phyloP scores from a whole-genome alignment of 2,113 vertebrate genomes.

The Noturus placidus region DNA sequence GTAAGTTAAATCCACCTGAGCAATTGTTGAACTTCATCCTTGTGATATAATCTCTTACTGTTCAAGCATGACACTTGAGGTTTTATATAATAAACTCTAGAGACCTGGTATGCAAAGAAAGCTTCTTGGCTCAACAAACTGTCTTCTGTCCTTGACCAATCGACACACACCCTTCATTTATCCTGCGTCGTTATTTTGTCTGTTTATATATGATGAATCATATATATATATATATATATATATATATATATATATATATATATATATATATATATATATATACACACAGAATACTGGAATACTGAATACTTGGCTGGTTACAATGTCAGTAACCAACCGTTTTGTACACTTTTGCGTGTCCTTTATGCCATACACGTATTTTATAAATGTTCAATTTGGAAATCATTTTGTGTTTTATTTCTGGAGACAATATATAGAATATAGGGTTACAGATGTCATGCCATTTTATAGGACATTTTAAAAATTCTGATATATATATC shows the following conservation, averaged over 20 bases:
- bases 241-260: too few relatives aligned
- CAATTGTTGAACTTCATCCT: conserved; percentile 1
- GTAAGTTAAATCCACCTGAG: conserved; percentile 41
- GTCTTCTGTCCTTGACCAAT: neutral
- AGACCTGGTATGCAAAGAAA: conserved; percentile 43
- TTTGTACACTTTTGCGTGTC: conserved; percentile 59
- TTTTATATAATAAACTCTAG: neutral
- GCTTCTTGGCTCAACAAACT: conserved; percentile 16
- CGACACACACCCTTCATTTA: conserved; percentile 23
- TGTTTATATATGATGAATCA: conserved; percentile 44
- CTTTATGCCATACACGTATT: conserved; percentile 58
- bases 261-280: conserved; percentile 64
- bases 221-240: too few relatives aligned
- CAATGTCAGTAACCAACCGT: conserved; percentile 68
- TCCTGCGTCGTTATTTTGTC: conserved; percentile 31
- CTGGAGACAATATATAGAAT: conserved; percentile 31
- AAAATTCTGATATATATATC: neutral
- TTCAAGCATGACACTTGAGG: neutral
- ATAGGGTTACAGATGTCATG: neutral
- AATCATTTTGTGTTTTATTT: conserved; percentile 52
- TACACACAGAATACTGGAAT: conserved; percentile 64
- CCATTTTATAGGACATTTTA: neutral
- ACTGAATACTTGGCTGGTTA: conserved; percentile 71
- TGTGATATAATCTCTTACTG: neutral
- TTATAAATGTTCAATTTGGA: conserved; percentile 37